Conservation (phyloP, 2,797 vertebrate genomes). For the Sphaeramia orbicularis region DNA sequence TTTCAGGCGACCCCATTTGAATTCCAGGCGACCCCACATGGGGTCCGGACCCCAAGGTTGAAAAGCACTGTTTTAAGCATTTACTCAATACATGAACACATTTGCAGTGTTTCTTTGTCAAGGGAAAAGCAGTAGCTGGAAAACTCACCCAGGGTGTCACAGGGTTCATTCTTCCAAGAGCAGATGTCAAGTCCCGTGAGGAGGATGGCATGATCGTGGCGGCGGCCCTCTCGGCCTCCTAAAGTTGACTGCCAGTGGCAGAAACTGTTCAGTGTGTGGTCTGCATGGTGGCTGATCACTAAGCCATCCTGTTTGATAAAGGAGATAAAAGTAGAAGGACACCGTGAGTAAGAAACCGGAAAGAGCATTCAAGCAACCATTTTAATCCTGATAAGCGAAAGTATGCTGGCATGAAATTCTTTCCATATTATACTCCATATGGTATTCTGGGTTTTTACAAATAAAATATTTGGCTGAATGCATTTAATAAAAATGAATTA, state of each 20-base stretch:
- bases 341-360: too few species aligned
- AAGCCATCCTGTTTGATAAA: constrained; percentile 86
- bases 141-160: constrained; percentile 90
- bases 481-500: too few species aligned
- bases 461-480: too few species aligned
- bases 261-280: constrained; percentile 93
- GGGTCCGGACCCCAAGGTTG: too few species aligned
- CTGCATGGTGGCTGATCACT: constrained; percentile 91
- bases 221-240: constrained; percentile 86
- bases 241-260: constrained; percentile 94
- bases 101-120: background rate
- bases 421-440: background rate
- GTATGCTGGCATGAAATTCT: background rate
- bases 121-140: background rate
- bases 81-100: background rate
- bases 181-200: constrained; percentile 94
- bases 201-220: constrained; percentile 93
- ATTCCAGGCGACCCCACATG: too few species aligned
- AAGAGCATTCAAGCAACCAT: background rate
- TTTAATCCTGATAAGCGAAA: background rate
- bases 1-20: too few species aligned
- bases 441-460: too few species aligned
- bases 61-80: constrained; percentile 12
- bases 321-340: constrained; percentile 3
- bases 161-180: constrained; percentile 95